Percentiles rank a stretch among this genome's conserved stretches.
Evolutionary conservation across 2,888 invertebrate species (phyloP).

Genomic region (Craniophora ligustri): DNA sequence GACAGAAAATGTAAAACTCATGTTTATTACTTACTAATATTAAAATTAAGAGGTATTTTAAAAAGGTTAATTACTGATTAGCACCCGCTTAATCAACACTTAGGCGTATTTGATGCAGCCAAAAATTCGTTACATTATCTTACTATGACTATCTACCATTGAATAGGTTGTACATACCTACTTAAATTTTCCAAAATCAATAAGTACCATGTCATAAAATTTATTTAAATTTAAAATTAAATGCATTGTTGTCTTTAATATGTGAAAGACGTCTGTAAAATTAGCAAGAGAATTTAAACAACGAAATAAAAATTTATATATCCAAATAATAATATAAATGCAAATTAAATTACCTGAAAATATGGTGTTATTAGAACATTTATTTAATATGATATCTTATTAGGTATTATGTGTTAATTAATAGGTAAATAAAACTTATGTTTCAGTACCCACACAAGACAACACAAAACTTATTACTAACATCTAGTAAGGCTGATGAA

Average conservation of each 20-base stretch:
- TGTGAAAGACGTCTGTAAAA: constrained; percentile 10
- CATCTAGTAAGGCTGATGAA: constrained; percentile 50
- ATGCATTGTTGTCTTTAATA: constrained; percentile 40
- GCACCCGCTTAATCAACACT: constrained; percentile 42
- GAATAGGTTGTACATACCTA: too few relatives aligned
- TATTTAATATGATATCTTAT: too few relatives aligned
- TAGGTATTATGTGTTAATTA: too few relatives aligned
- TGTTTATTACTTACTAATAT: constrained; percentile 43
- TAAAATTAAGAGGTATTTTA: constrained; percentile 35
- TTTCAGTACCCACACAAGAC: constrained; percentile 22
- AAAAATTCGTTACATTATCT: constrained; percentile 21
- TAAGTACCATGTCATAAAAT: too few relatives aligned
- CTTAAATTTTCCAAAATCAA: too few relatives aligned
- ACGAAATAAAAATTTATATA: background rate
- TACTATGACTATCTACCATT: too few relatives aligned
- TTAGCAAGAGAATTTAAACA: constrained; percentile 5
- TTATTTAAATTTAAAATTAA: too few relatives aligned
- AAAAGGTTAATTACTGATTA: constrained; percentile 36
- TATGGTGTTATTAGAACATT: too few relatives aligned
- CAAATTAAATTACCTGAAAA: background rate
- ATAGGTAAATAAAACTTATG: too few relatives aligned
- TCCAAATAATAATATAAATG: background rate
- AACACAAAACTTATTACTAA: constrained; percentile 28
- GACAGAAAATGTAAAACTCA: constrained; percentile 35
- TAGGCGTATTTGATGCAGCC: constrained; percentile 48